Conservation (phyloP, 2,113 vertebrate genomes). For the Phodopus roborovskii region DNA sequence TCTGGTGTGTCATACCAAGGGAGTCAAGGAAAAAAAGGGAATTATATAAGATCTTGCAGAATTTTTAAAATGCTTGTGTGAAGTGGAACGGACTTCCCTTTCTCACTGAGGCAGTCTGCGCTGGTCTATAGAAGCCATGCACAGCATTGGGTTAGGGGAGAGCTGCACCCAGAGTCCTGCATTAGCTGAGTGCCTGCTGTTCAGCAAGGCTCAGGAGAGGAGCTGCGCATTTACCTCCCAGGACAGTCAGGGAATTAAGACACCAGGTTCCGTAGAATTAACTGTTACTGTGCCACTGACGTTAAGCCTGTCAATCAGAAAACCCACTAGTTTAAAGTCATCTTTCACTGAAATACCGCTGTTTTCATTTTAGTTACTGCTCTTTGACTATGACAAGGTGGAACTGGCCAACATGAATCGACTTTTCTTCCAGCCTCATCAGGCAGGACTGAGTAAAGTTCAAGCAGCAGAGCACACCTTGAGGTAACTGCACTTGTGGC, state of each 20-base stretch:
- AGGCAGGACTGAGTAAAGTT: constrained; percentile 98
- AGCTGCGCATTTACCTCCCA: background rate
- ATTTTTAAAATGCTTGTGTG: background rate
- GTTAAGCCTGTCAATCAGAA: background rate
- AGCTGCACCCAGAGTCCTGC: background rate
- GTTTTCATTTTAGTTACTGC: constrained; percentile 90
- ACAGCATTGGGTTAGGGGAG: background rate
- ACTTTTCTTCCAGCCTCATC: constrained; percentile 99
- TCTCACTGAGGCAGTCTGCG: background rate
- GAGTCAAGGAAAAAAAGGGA: background rate
- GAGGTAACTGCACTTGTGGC: constrained; percentile 86
- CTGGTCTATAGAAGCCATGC: background rate
- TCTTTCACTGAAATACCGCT: constrained; percentile 60
- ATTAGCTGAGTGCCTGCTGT: background rate
- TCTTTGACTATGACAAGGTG: constrained; percentile 99
- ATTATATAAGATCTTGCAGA: background rate
- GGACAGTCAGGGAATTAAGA: background rate
- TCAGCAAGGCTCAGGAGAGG: background rate
- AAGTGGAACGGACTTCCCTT: background rate
- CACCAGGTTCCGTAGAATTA: background rate
- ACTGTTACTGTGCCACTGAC: background rate
- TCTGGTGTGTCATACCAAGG: background rate
- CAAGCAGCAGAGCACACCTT: constrained; percentile 96
- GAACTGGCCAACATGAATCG: constrained; percentile 99
- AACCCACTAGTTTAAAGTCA: background rate